Evolutionary conservation across 2,888 invertebrate species (phyloP), one percentile per base, ranked within the genome.

Genomic region (Trilocha varians): DNA sequence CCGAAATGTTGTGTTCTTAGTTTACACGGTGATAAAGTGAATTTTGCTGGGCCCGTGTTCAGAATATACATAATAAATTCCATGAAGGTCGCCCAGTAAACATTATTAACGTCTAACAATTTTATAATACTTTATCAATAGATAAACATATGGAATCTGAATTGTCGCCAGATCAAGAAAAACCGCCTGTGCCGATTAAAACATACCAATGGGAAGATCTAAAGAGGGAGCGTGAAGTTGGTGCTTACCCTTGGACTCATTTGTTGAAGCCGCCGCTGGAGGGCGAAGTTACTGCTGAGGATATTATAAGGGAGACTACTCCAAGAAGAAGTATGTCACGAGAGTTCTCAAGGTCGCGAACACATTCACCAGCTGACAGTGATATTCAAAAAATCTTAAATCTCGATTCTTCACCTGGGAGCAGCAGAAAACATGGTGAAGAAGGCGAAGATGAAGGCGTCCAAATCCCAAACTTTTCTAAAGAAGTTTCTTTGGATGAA

Each of bases 201-300:
- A 93, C 93, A 40, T 94, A 93, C 75, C 88, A 90, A 83, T 94
- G 93, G 93, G 93, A 94, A 78, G 93, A 94, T 74, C 78, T 94
- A 34, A 82, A 89, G 58, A 87, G 91, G 67, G 88, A 90, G 55
- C 90, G 90, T 74, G 87, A 88, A 58, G 87, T 88, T 65, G 94
- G 94, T 49, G 90, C 90, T 36, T 94, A 94, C 65, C 94, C 94
- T 53, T 94, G 93, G 93, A 93, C 94, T 11, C 90, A 93, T 72
- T 76, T 94, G 16, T 87, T 91, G 59, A 93, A 93, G 69, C 87
- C 84, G 16, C 89, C 90, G 0, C 70, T 90, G 15, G 74, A 77
- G 56, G 83, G 80, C 41, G 78, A 80, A 62, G 75, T 87, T 47
- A 85, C 86, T 38, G 85, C 85, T 16, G 86, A 84, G 70, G 72